Evolutionary conservation across 1,140 invertebrate genomes (phyloP).

Genomic region (Forficula auricularia): DNA sequence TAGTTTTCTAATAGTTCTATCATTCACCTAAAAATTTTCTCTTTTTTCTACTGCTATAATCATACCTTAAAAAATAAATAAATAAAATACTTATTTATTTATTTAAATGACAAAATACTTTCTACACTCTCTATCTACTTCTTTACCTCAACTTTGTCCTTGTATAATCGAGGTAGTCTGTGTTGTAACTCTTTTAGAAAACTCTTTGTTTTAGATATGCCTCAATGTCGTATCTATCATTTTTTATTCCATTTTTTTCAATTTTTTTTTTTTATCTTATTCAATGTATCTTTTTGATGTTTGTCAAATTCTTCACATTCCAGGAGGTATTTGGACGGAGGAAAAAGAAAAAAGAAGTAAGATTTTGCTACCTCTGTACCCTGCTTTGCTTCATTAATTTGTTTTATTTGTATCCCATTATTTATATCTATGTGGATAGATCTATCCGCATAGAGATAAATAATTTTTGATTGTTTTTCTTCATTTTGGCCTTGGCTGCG

Average conservation of each 20-base stretch:
- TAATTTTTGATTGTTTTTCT: not conserved
- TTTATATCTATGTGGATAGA: not conserved
- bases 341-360: constrained; percentile 94
- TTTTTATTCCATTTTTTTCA: constrained; percentile 10
- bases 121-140: too few species aligned
- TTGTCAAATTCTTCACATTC: constrained; percentile 31
- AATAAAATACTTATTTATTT: too few species aligned
- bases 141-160: too few species aligned
- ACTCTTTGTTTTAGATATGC: too few species aligned
- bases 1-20: too few species aligned
- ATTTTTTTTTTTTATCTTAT: constrained; percentile 27
- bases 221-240: constrained; percentile 8
- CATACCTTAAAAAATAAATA: too few species aligned
- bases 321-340: constrained; percentile 78
- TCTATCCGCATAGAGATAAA: not conserved
- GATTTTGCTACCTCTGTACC: constrained; percentile 24
- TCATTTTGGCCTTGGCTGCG: not conserved
- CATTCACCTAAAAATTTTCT: too few species aligned
- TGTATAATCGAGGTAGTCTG: too few species aligned
- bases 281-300: constrained; percentile 21
- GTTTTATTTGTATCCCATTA: not conserved
- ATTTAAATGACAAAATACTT: too few species aligned
- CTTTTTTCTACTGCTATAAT: too few species aligned
- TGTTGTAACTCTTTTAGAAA: too few species aligned
- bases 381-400: not conserved